Evolutionary conservation across 2,888 invertebrate species (phyloP), one percentile per base, ranked within the genome.

Genomic region (Cheilosia impressa): DNA sequence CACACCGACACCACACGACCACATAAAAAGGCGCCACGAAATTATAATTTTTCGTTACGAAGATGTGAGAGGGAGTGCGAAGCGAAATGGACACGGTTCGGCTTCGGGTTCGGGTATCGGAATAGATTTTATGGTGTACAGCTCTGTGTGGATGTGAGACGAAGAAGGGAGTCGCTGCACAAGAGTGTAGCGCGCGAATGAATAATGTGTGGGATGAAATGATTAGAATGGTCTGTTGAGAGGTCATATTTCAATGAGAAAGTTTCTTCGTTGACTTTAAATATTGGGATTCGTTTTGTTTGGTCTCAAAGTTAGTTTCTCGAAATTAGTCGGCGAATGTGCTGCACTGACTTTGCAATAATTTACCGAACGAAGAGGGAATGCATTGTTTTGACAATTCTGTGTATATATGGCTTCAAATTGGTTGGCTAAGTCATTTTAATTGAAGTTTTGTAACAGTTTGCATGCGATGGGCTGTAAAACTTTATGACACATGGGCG

Each of bases 241-340:
- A 76, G 84, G 79, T 84, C 79, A 76, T 79, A 79, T 79, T 79
- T 84, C 75, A 76, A 75, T 38, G 79, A n/a, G 60, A 75, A 84
- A 79, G 75, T 84, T 84, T 79, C 69, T 75, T 65, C 15, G 27
- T 58, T 69, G 78, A 58, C 65, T 84, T 53, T 53, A 66, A 66
- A 43, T 73, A 69, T 83, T 73, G 73, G 63, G 57, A 73, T 62
- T 66, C 77, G 41, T 57, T 66, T 78, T 47, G 41, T 17, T 62
- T 53, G 66, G 50, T 63, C 57, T 65, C 47, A 81, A 81, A 81
- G 58, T 43, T 71, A 19, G 17, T 47, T 65, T 50, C 17, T 17
- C 43, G 43, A 47, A 66, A 57, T 57, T 62, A 22, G 34, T 31
- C 34, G 34, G 34, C n/a, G 10, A 52, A 34, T 50, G 22, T 9